Evolutionary conservation across 2,113 vertebrate genomes (phyloP).

Genomic region (Megaceryle torquata): DNA sequence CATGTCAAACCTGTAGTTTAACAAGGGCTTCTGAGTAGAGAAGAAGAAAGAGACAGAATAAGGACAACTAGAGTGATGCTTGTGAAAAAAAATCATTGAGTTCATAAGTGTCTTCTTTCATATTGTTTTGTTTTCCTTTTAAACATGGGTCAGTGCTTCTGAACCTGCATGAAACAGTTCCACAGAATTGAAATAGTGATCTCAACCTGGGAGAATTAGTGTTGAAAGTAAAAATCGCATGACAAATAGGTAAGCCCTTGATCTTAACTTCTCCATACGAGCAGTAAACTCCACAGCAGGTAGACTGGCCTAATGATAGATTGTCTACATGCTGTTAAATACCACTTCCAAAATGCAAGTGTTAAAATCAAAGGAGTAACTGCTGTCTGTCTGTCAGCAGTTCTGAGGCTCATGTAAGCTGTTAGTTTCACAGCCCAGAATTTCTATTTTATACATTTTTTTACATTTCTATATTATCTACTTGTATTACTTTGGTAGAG

Average conservation of each 20-base stretch:
- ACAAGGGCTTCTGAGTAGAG: background rate
- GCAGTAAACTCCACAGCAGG: background rate
- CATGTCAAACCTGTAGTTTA: conserved; percentile 24
- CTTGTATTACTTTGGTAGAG: background rate
- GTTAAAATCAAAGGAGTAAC: background rate
- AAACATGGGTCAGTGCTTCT: background rate
- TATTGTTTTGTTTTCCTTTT: background rate
- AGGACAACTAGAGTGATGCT: background rate
- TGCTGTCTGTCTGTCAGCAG: background rate
- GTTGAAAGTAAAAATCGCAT: background rate
- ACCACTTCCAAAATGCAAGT: background rate
- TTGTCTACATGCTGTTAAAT: background rate
- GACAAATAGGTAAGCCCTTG: background rate
- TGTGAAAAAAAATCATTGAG: background rate
- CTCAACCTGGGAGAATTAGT: background rate
- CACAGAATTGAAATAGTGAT: background rate
- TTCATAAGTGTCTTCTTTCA: background rate
- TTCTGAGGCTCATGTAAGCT: background rate
- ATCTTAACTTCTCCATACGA: background rate
- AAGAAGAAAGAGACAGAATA: conserved; percentile 31
- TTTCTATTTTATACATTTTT: background rate
- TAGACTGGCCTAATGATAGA: background rate
- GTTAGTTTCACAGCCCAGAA: background rate
- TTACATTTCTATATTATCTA: no score
- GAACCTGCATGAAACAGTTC: background rate